A percentile compares a stretch with the other conserved stretches of the same genome.
phyloP scores from a whole-genome alignment of 2,113 vertebrate species.

The Recurvirostra avosetta region DNA sequence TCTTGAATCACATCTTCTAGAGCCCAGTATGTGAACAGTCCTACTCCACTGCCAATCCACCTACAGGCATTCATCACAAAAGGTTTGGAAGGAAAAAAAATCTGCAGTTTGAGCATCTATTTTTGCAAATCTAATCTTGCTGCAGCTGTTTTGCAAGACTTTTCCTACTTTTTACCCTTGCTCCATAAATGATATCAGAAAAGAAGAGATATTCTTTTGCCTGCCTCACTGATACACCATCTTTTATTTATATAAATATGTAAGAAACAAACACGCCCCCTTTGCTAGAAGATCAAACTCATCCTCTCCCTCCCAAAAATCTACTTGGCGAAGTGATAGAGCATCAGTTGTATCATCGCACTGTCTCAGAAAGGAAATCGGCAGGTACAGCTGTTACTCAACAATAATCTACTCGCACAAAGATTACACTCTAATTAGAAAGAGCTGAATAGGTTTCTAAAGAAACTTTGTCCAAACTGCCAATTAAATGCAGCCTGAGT shows the following conservation, averaged over 20 bases:
- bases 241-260: neutral
- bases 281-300: neutral
- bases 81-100: neutral
- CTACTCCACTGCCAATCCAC: neutral
- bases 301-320: neutral
- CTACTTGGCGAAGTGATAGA: neutral
- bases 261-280: neutral
- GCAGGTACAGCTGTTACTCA: neutral
- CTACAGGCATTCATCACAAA: neutral
- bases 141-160: neutral
- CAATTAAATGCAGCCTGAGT: neutral
- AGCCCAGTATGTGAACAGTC: neutral
- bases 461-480: neutral
- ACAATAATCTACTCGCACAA: neutral
- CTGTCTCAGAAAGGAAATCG: neutral
- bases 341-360: neutral
- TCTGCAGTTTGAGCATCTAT: neutral
- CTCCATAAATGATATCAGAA: neutral
- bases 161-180: neutral
- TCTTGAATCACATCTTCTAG: neutral
- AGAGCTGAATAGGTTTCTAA: neutral
- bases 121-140: neutral
- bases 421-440: neutral
- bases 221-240: neutral
- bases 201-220: neutral